Evolutionary conservation across 2,113 vertebrate genomes (phyloP).

Genomic region (Delphinus delphis): DNA sequence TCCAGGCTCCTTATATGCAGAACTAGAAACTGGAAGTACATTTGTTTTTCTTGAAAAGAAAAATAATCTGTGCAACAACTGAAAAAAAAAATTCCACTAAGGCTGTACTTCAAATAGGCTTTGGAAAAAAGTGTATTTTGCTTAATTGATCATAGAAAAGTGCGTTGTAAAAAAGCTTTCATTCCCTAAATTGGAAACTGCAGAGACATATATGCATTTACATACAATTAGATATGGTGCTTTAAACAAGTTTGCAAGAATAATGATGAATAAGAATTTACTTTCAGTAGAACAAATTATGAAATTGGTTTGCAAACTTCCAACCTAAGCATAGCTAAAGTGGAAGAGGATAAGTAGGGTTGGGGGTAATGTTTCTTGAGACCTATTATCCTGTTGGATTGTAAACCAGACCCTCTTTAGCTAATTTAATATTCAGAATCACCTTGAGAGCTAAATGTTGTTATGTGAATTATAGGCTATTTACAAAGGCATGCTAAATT

Average conservation of each 20-base stretch:
- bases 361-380: not conserved
- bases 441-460: not conserved
- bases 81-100: not conserved
- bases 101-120: not conserved
- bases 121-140: not conserved
- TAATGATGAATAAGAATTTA: not conserved
- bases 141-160: not conserved
- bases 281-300: not conserved
- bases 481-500: not conserved
- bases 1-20: not conserved
- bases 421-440: not conserved
- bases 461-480: not conserved
- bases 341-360: not conserved
- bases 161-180: not conserved
- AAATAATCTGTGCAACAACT: not conserved
- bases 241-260: not conserved
- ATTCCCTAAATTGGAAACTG: not conserved
- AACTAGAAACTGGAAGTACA: not conserved
- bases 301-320: not conserved
- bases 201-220: not conserved
- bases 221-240: not conserved
- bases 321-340: not conserved
- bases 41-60: not conserved
- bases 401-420: not conserved
- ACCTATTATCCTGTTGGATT: not conserved